Conservation (phyloP, 1,140 invertebrate genomes). For the Eufriesea mexicana region DNA sequence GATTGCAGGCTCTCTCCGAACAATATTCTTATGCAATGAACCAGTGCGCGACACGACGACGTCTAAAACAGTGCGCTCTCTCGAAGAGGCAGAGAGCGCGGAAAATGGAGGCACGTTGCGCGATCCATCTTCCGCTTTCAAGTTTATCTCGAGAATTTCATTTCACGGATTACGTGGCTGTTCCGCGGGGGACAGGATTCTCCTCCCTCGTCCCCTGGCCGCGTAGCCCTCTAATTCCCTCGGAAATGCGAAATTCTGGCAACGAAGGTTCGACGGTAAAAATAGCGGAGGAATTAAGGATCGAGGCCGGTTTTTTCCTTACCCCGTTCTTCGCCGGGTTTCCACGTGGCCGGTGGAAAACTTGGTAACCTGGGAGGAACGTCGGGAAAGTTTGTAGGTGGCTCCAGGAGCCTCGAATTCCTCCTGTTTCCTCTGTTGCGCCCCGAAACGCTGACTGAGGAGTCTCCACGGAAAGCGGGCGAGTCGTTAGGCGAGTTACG, state of each 20-base stretch:
- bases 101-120: conserved; percentile 47
- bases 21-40: conserved; percentile 51
- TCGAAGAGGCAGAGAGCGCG: conserved; percentile 33
- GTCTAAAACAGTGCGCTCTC: conserved; percentile 10
- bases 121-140: conserved; percentile 49
- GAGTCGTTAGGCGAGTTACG: conserved; percentile 43
- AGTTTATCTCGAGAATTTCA: conserved; percentile 55
- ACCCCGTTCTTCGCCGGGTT: not conserved
- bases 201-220: not conserved
- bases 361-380: not conserved
- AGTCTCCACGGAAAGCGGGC: not conserved
- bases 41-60: conserved; percentile 16
- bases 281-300: conserved; percentile 26
- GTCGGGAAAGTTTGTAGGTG: not conserved
- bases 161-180: conserved; percentile 39
- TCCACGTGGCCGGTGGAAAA: not conserved
- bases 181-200: not conserved
- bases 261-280: not conserved
- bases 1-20: conserved; percentile 30
- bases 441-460: conserved; percentile 13
- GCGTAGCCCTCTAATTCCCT: not conserved
- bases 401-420: not conserved
- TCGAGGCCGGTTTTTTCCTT: not conserved
- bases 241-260: conserved; percentile 1
- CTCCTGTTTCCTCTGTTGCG: not conserved